Conservation (phyloP, 2,797 vertebrate genomes). For the Nasua narica region DNA sequence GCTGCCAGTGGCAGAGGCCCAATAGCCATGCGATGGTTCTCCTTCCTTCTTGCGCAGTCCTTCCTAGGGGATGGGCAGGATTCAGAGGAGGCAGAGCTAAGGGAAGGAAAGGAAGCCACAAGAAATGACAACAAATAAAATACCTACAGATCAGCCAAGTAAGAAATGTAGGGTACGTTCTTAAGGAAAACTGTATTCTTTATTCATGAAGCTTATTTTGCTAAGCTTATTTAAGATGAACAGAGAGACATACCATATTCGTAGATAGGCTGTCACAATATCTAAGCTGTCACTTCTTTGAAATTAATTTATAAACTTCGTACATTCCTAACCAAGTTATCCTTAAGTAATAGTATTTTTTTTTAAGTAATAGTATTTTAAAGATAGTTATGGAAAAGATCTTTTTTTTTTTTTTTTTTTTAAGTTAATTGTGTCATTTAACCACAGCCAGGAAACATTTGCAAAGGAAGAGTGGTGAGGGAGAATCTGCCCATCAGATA, state of each 20-base stretch:
- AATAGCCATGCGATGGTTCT: conserved; percentile 34
- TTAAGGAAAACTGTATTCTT: neutral
- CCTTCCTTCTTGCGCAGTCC: neutral
- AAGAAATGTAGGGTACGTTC: neutral
- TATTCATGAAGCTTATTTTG: neutral
- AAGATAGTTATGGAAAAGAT: conserved; percentile 33
- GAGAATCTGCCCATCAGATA: neutral
- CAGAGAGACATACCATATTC: neutral
- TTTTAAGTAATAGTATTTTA: conserved; percentile 16
- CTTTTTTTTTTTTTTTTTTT: neutral
- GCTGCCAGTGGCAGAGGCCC: neutral
- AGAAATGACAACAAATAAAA: conserved; percentile 12
- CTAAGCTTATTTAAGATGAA: neutral
- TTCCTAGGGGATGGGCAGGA: neutral
- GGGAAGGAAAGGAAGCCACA: neutral
- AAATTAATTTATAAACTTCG: conserved; percentile 10
- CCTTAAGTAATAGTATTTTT: conserved; percentile 11
- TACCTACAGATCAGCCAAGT: neutral
- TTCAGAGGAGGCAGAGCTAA: neutral
- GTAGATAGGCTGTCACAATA: neutral
- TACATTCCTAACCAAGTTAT: neutral
- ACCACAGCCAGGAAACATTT: neutral
- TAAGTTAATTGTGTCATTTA: neutral
- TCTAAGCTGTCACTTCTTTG: neutral
- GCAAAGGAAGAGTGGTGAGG: neutral